Evolutionary conservation across 64 coral and sea anemone genomes (phyloP), one percentile per base, ranked within the genome.

Genomic region (Porites australiensis): DNA sequence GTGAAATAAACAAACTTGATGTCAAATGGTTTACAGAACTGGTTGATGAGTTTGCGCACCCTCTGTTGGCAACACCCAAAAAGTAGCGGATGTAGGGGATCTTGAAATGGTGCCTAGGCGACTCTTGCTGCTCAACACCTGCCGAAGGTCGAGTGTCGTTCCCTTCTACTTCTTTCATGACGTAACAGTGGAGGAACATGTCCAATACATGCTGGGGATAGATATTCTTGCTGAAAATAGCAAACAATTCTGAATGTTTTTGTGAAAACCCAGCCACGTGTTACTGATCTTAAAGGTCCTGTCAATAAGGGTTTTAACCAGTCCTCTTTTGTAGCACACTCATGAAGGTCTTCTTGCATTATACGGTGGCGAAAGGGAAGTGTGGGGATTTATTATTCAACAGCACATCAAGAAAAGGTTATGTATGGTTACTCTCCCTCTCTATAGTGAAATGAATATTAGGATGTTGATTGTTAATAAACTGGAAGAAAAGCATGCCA

Each of bases 401-500:
- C 11, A 45, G 47, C 3, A 79, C 50, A 52, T 79, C 76, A 52
- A 79, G 47, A 79, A 79, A 79, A 8, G 76, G 46, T 5, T 52
- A 51, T 23, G 19, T 27, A 8, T 82, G 53, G n/a, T 82, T 61
- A 54, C 3, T 58, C 44, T 82, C 16, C 44, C 44, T 44, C 59
- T 82, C 79, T 54, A 60, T 82, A 22, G 79, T 82, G 43, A 59
- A 82, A 0, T 13, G n/a, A n/a, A n/a, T n/a, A n/a, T n/a, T n/a
- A n/a, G n/a, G n/a, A n/a, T n/a, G n/a, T n/a, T n/a, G n/a, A 23
- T 27, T 62, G 20, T 82, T 82, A 14, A 82, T 82, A 13, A 27
- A 82, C 4, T 62, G 4, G 57, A 86, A 86, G 50, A 86, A 86
- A 18, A 16, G 27, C 2, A 4, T 10, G 50, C 15, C 82, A 51